Evolutionary conservation across 35 echinoderm and acorn worm species (phyloP), one percentile per base, ranked within the genome.

Genomic region (Diadema setosum): DNA sequence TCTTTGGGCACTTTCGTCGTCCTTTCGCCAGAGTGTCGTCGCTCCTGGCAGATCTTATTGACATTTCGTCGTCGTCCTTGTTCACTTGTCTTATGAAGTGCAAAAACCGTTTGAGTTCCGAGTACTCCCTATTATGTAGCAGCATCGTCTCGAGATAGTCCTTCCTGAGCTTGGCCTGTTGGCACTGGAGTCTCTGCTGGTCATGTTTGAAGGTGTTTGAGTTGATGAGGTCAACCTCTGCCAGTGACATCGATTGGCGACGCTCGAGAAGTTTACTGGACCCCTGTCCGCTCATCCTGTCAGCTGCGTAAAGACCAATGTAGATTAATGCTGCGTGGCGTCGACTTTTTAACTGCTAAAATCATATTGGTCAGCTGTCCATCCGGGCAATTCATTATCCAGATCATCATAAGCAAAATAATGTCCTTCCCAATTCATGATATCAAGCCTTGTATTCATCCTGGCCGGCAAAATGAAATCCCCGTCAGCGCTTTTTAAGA

Each of bases 141-240:
- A 90, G 29, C 88, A 90, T 90, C 14, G 39, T 63, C 16, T 90
- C 88, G 0, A 59, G 18, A 46, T 83, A 67, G 27, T 70, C 59
- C 40, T 90, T 90, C 16, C 60, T 64, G 16, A 90, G 58, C 26
- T 81, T 56, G 39, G 63, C 29, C 17, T 90, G 81, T 16, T 83
- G 81, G 31, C 81, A 61, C 12, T 90, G 80, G 5, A 90, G 81
- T 3, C 74, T 83, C 23, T 67, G 88, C 44, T 90, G 88, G 27
- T 81, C 63, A 44, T 90, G 88, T 30, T 90, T 90, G 29, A 90
- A 90, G 1, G 42, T 18, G 60, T 90, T 90, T 2, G 88, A 90
- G 29, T 90, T 90, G n/a, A 90, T 83, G 14, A 90, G 36, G 33
- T 90, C 88, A 14, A 90, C 88, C 56, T 90, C 88, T 32, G 88